Percentiles rank a stretch among this genome's conserved stretches.
Conservation (phyloP, 2,113 vertebrate species). For the Anser cygnoides region DNA sequence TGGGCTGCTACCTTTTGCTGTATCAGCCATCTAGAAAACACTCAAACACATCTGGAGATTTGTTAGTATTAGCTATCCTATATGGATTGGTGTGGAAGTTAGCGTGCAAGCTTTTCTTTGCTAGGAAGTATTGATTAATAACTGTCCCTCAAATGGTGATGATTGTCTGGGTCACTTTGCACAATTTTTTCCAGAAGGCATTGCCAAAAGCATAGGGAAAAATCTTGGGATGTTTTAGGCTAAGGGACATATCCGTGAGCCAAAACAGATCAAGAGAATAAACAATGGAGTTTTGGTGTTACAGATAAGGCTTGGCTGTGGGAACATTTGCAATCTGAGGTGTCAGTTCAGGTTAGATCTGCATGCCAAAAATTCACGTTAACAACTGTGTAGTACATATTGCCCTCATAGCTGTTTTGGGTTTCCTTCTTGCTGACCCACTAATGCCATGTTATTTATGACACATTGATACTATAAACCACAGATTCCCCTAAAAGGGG, state of each 20-base stretch:
- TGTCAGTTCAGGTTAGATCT: neutral
- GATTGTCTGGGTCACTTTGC: neutral
- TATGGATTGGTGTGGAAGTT: neutral
- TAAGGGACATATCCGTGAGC: neutral
- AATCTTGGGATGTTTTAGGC: neutral
- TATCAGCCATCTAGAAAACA: neutral
- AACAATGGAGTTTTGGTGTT: accelerated
- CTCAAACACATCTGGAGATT: neutral
- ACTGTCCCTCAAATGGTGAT: neutral
- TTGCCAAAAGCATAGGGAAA: neutral
- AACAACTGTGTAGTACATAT: neutral
- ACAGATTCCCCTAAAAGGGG: neutral
- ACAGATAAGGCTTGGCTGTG: neutral
- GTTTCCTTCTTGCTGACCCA: neutral
- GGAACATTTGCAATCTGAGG: neutral
- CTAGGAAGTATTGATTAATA: neutral
- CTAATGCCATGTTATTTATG: neutral
- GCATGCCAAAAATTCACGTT: neutral
- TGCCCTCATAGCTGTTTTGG: neutral
- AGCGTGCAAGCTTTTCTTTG: neutral
- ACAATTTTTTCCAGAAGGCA: neutral
- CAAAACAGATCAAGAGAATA: neutral
- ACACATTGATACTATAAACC: neutral
- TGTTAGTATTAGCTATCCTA: neutral
- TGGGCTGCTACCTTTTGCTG: accelerated